A percentile compares a stretch with the other conserved stretches of the same genome.
Conservation (phyloP, 2,113 vertebrate genomes). For the Pterocles orientalis region DNA sequence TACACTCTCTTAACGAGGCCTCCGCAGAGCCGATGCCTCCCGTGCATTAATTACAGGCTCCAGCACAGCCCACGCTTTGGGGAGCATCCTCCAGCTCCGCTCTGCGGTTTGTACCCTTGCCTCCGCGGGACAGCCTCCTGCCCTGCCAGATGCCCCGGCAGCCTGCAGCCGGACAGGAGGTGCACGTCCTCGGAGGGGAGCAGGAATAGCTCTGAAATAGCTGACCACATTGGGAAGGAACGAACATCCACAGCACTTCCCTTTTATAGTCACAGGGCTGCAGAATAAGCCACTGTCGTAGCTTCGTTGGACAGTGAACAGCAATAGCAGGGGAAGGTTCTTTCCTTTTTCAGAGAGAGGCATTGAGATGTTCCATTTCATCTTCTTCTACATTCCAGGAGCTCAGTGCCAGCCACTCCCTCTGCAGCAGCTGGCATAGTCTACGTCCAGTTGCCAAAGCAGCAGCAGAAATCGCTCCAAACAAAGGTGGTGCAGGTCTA, state of each 20-base stretch:
- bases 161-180: background rate
- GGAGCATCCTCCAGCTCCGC: background rate
- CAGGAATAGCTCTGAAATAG: background rate
- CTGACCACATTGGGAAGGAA: background rate
- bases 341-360: background rate
- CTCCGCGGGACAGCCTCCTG: accelerated
- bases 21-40: background rate
- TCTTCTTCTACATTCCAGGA: background rate
- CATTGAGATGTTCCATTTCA: background rate
- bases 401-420: background rate
- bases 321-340: background rate
- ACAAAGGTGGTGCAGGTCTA: background rate
- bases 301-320: background rate
- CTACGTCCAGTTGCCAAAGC: background rate
- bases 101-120: accelerated
- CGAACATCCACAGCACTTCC: background rate
- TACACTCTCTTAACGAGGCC: background rate
- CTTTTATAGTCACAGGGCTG: background rate
- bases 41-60: background rate
- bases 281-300: accelerated
- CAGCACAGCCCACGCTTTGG: background rate
- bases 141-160: no score
- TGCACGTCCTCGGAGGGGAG: accelerated
- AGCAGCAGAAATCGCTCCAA: background rate
- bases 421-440: background rate